Conservation (phyloP, 2,888 invertebrate genomes). For the Torymus aiolomorphi region DNA sequence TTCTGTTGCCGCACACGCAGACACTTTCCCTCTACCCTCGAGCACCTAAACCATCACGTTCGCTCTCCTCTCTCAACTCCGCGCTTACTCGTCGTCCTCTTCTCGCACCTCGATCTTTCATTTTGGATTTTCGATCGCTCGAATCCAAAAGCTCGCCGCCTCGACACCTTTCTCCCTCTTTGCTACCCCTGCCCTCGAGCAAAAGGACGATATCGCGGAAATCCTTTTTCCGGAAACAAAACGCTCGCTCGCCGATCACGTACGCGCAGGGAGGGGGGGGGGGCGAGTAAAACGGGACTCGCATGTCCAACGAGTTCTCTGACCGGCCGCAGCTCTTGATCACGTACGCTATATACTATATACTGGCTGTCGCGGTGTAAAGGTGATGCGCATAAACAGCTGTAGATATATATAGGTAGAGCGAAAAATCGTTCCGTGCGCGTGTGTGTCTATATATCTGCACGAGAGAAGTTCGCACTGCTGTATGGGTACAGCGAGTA, state of each 20-base stretch:
- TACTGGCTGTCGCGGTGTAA: background rate
- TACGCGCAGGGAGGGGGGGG: slow-evolving; percentile 43
- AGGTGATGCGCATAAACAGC: no score
- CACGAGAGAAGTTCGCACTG: no score
- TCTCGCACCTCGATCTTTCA: background rate
- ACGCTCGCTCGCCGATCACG: slow-evolving; percentile 60
- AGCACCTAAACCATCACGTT: no score
- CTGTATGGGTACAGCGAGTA: background rate
- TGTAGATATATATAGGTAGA: no score
- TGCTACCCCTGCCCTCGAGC: no score
- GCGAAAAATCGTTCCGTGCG: no score
- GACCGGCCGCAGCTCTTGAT: background rate
- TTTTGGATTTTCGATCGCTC: background rate
- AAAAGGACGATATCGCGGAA: background rate
- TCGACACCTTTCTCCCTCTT: no score
- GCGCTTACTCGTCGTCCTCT: background rate
- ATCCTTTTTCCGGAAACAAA: slow-evolving; percentile 43
- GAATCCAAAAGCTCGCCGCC: background rate
- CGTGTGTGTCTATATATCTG: no score
- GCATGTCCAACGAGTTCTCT: slow-evolving; percentile 43
- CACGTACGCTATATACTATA: slow-evolving; percentile 27
- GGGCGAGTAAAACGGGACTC: slow-evolving; percentile 57
- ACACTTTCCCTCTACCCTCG: no score
- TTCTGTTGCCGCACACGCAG: no score
- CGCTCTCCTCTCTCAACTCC: background rate